Evolutionary conservation across 2,113 vertebrate species (phyloP).

Genomic region (Colaptes auratus): DNA sequence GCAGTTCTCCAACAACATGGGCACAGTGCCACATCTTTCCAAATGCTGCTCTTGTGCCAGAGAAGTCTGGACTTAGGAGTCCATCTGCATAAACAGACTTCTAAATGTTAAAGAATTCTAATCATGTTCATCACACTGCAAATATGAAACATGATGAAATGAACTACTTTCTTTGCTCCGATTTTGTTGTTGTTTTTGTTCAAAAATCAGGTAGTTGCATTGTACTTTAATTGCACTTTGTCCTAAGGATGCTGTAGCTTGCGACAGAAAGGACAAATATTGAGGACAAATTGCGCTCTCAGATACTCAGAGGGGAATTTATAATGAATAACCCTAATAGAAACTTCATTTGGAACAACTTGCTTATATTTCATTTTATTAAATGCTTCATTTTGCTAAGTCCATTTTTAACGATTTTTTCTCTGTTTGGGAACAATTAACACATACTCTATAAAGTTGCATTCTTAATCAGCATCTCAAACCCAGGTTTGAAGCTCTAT

Average conservation of each 20-base stretch:
- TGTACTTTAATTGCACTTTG: constrained; percentile 24
- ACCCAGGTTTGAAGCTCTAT: constrained; percentile 25
- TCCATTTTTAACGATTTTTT: background rate
- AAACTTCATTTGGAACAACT: constrained; percentile 16
- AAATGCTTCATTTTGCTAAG: constrained; percentile 24
- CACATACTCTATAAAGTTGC: background rate
- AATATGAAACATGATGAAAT: background rate
- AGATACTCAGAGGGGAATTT: background rate
- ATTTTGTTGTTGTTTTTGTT: background rate
- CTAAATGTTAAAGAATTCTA: constrained; percentile 15
- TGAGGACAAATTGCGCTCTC: constrained; percentile 31
- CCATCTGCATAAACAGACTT: background rate
- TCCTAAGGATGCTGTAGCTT: constrained; percentile 17
- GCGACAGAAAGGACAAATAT: background rate
- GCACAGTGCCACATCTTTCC: background rate
- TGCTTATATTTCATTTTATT: constrained; percentile 12
- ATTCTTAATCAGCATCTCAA: constrained; percentile 29
- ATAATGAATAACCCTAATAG: constrained; percentile 18
- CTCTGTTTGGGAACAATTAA: constrained; percentile 3
- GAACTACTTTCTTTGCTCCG: background rate
- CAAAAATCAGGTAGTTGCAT: background rate
- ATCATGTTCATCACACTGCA: constrained; percentile 21
- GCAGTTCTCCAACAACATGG: background rate
- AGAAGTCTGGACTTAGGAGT: background rate
- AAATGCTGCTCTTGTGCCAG: background rate